Evolutionary conservation across 2,888 invertebrate species (phyloP).

Genomic region (Xanthia icteritia): DNA sequence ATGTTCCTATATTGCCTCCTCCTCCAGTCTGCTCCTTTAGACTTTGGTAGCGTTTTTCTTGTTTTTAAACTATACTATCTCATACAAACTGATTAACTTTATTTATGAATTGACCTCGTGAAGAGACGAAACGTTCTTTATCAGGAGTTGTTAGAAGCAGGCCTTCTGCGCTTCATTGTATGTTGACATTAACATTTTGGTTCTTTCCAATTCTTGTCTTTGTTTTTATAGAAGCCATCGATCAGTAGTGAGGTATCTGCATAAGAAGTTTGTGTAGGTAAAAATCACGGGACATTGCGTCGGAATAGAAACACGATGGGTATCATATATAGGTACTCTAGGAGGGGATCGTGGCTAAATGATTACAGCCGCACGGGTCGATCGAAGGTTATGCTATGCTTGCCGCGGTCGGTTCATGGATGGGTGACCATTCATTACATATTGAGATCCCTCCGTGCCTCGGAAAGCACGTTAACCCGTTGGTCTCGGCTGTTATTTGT

Average conservation of each 20-base stretch:
- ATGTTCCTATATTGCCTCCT: too few species aligned
- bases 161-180: conserved; percentile 6
- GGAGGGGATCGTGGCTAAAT: neutral
- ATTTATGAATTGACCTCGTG: too few species aligned
- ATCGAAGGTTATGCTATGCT: neutral
- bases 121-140: too few species aligned
- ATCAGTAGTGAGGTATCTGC: conserved; percentile 34
- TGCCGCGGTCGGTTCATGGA: neutral
- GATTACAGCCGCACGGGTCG: neutral
- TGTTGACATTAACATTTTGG: neutral
- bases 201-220: conserved; percentile 28
- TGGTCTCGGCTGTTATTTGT: too few species aligned
- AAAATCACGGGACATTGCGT: conserved; percentile 27
- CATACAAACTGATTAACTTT: neutral
- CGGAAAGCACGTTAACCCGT: too few species aligned
- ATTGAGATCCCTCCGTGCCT: neutral
- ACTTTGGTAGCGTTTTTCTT: neutral
- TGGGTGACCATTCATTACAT: neutral
- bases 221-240: conserved; percentile 59
- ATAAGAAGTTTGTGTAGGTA: conserved; percentile 25
- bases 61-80: neutral
- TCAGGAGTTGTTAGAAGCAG: neutral
- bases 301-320: neutral
- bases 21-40: too few species aligned
- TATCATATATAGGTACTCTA: neutral